Percentiles rank a stretch among this genome's conserved stretches.
Conservation (phyloP, 2,113 vertebrate species). For the Micronycteris hirsuta region DNA sequence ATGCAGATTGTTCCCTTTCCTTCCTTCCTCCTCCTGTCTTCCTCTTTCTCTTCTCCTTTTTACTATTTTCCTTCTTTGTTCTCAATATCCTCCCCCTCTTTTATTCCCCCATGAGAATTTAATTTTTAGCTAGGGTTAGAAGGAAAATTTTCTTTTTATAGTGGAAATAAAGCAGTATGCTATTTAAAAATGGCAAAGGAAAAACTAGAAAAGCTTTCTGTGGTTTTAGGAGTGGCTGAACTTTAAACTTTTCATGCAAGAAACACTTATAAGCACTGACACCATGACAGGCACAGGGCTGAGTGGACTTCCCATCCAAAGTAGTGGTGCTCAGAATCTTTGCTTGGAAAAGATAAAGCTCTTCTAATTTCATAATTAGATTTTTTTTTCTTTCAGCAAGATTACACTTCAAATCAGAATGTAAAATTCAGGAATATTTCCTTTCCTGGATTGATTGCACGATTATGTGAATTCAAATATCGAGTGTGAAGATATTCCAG, state of each 20-base stretch:
- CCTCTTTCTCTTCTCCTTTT: background rate
- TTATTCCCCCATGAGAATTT: background rate
- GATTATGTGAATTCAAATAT: conserved; percentile 30
- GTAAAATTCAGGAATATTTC: conserved; percentile 14
- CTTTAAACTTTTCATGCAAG: background rate
- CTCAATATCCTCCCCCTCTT: background rate
- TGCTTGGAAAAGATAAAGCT: background rate
- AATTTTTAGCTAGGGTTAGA: background rate
- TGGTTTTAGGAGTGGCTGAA: background rate
- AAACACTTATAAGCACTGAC: background rate
- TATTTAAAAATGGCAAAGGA: conserved; percentile 23
- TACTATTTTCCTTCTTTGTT: background rate
- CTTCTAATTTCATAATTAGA: background rate
- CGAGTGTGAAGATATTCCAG: background rate
- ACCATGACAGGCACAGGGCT: no score
- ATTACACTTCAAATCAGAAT: conserved; percentile 24
- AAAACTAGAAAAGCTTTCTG: background rate
- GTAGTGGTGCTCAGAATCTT: background rate
- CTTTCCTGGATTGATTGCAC: conserved; percentile 2
- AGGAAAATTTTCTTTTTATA: background rate
- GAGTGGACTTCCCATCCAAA: background rate
- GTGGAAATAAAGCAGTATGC: background rate
- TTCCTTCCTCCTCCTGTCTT: background rate
- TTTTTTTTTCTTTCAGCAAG: background rate
- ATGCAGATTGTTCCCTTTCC: background rate